phyloP scores from a whole-genome alignment of 2,888 invertebrate genomes.

The Perdita meconis region DNA sequence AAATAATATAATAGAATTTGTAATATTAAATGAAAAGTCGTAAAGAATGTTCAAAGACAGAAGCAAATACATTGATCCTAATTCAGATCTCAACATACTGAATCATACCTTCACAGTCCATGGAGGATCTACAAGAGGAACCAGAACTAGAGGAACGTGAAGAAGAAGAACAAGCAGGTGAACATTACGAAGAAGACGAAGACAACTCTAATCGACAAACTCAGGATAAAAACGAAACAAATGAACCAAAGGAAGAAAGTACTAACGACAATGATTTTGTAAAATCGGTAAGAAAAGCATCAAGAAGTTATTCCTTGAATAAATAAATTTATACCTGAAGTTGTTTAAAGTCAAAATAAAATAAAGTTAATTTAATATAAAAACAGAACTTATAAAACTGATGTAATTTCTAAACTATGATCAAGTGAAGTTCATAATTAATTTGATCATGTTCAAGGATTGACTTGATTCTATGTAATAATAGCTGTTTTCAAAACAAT shows the following conservation, averaged over 20 bases:
- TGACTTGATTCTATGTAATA: conserved; percentile 18
- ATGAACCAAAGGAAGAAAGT: conserved; percentile 63
- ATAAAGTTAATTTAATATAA: not conserved
- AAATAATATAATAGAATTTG: not conserved
- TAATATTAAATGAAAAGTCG: not conserved
- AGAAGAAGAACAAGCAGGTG: conserved; percentile 78
- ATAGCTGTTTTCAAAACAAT: conserved; percentile 15
- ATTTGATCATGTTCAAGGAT: conserved; percentile 33
- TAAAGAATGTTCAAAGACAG: not conserved
- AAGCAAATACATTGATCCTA: not conserved
- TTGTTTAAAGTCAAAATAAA: not conserved
- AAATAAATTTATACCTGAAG: conserved; percentile 45
- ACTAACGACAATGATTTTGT: conserved; percentile 71
- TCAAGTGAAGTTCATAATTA: not conserved
- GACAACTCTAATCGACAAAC: conserved; percentile 79
- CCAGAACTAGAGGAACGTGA: conserved; percentile 83
- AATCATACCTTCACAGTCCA: conserved; percentile 74
- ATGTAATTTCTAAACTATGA: not conserved
- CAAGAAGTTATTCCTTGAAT: conserved; percentile 52
- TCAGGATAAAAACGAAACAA: conserved; percentile 49
- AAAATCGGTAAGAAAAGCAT: conserved; percentile 67
- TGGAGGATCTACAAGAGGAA: conserved; percentile 83
- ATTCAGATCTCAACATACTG: not conserved
- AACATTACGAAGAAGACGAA: conserved; percentile 79
- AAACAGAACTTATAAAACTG: not conserved